Percentiles rank a stretch among this genome's conserved stretches.
phyloP scores from a whole-genome alignment of 1,140 invertebrate genomes.

The Ips typographus region DNA sequence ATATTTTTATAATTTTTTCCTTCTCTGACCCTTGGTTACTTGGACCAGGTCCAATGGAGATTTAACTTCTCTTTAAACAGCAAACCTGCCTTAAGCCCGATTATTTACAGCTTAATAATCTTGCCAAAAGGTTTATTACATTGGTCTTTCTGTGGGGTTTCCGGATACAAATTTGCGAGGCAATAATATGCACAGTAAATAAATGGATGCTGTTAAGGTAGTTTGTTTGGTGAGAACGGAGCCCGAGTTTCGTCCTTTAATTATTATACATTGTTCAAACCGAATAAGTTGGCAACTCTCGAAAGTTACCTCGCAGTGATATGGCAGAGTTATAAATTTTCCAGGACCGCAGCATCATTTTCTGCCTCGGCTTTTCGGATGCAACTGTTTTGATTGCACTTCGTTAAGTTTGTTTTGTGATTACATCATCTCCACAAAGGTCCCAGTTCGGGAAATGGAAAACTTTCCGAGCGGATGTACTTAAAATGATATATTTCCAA shows the following conservation, averaged over 20 bases:
- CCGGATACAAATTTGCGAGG: conserved; percentile 21
- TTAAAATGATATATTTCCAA: no score
- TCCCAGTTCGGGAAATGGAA: no score
- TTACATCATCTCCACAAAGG: no score
- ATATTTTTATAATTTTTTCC: background rate
- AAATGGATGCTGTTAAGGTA: conserved; percentile 17
- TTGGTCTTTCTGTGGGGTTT: background rate
- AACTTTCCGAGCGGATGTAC: no score
- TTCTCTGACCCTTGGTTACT: no score
- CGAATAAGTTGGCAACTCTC: conserved; percentile 23
- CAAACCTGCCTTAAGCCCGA: background rate
- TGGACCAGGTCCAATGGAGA: no score
- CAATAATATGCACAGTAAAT: conserved; percentile 20
- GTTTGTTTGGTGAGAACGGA: conserved; percentile 9
- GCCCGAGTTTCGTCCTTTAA: conserved; percentile 15
- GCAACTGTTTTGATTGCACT: background rate
- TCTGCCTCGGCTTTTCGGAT: background rate
- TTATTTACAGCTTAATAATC: conserved; percentile 10
- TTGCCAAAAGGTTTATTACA: conserved; percentile 9
- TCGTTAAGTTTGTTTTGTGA: no score
- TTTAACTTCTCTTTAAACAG: no score
- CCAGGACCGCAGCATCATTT: conserved; percentile 10
- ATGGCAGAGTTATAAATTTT: conserved; percentile 7
- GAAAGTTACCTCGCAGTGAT: conserved; percentile 15
- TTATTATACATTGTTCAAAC: conserved; percentile 25